A percentile compares a stretch with the other conserved stretches of the same genome.
These are phyloP conservation scores for Watsonalla cultraria DNA, from an alignment of 2,888 invertebrate genomes.

Conservation along the genomic window DNA sequence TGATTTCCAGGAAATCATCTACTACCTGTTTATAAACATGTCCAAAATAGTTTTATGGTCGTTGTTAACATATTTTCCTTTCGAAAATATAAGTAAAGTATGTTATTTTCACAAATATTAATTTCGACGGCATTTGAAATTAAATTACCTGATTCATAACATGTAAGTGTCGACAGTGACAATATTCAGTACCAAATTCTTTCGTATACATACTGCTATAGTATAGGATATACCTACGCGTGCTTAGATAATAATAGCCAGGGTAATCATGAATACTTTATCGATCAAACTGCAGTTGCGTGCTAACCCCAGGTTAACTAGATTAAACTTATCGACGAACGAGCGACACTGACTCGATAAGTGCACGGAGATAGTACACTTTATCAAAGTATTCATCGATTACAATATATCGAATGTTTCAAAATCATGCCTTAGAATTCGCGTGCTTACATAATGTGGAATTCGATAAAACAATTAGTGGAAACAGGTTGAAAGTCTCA, in stretches of 20 bases:
- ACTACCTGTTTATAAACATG: too few relatives aligned
- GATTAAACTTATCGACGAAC: conserved; percentile 43
- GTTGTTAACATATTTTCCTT: too few relatives aligned
- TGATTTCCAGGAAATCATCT: too few relatives aligned
- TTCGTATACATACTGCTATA: too few relatives aligned
- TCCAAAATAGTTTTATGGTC: too few relatives aligned
- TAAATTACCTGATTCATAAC: too few relatives aligned
- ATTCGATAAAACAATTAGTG: conserved; percentile 4
- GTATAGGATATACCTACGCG: neutral
- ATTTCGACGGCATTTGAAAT: too few relatives aligned
- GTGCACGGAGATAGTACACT: conserved; percentile 37
- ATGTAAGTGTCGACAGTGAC: too few relatives aligned
- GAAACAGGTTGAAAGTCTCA: neutral
- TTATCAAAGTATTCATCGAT: conserved; percentile 10
- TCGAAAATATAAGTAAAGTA: too few relatives aligned
- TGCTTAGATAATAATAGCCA: neutral
- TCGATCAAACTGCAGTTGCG: conserved; percentile 62
- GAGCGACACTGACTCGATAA: conserved; percentile 53
- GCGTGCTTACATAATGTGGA: conserved; percentile 13
- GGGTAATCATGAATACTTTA: conserved; percentile 18
- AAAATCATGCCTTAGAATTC: conserved; percentile 6
- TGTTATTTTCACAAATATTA: too few relatives aligned
- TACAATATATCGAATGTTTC: neutral
- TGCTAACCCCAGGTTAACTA: conserved; percentile 39
- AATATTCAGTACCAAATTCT: too few relatives aligned